Evolutionary conservation across 2,888 invertebrate species (phyloP).

Genomic region (Protula sp.): DNA sequence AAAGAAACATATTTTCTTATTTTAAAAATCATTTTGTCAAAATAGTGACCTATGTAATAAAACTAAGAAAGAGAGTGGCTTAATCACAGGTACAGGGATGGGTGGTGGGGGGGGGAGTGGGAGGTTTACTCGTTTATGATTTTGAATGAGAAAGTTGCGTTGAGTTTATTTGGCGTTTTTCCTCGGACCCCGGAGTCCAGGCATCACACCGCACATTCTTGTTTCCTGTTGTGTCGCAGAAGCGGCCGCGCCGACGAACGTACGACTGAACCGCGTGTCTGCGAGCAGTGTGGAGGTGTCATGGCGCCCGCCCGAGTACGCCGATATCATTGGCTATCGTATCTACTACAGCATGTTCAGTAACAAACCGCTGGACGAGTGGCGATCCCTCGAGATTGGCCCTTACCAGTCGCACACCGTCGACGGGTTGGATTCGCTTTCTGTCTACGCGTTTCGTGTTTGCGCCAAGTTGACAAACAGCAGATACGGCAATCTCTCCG

Average conservation of each 20-base stretch:
- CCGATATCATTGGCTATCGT: constrained; percentile 43
- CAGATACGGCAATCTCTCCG: constrained; percentile 45
- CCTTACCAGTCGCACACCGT: constrained; percentile 19
- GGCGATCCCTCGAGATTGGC: constrained; percentile 40
- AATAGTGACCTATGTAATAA: too few species aligned
- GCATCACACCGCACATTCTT: too few species aligned
- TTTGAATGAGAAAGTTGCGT: too few species aligned
- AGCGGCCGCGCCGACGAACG: constrained; percentile 86
- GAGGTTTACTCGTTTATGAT: too few species aligned
- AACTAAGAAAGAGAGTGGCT: too few species aligned
- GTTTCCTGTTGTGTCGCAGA: too few species aligned
- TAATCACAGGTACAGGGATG: too few species aligned
- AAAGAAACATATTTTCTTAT: too few species aligned
- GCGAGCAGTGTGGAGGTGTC: constrained; percentile 81
- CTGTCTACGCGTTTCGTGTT: constrained; percentile 43
- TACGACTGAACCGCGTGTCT: constrained; percentile 89
- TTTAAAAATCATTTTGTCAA: too few species aligned
- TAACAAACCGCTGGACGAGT: constrained; percentile 37
- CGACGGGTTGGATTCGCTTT: constrained; percentile 33
- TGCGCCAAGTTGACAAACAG: constrained; percentile 41
- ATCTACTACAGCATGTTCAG: constrained; percentile 45
- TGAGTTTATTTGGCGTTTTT: too few species aligned
- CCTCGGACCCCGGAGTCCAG: too few species aligned
- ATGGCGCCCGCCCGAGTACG: constrained; percentile 57
- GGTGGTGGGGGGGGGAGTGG: too few species aligned